Evolutionary conservation across 2,888 invertebrate genomes (phyloP).

Genomic region (Pycnomerus fuliginosus): DNA sequence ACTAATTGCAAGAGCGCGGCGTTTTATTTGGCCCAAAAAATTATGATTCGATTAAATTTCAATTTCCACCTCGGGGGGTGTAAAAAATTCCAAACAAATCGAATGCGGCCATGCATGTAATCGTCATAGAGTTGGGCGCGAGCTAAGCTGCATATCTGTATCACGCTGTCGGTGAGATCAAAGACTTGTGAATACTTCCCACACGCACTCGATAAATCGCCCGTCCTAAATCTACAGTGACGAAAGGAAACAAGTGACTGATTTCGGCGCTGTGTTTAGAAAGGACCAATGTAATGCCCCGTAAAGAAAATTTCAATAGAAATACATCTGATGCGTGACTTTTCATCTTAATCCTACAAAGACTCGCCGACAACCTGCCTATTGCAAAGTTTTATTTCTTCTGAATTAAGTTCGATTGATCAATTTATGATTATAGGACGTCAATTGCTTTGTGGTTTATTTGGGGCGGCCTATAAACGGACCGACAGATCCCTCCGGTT

Average conservation of each 20-base stretch:
- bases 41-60: too few species aligned
- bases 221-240: slow-evolving; percentile 40
- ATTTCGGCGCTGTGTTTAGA: slow-evolving; percentile 32
- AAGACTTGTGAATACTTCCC: slow-evolving; percentile 39
- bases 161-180: slow-evolving; percentile 42
- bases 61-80: too few species aligned
- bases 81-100: too few species aligned
- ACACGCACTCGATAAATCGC: slow-evolving; percentile 41
- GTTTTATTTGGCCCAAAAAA: too few species aligned
- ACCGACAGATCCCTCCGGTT: background rate
- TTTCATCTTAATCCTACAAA: slow-evolving; percentile 45
- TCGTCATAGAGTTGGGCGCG: slow-evolving; percentile 26
- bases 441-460: slow-evolving; percentile 41
- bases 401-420: slow-evolving; percentile 40
- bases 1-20: slow-evolving; percentile 47
- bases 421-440: slow-evolving; percentile 44
- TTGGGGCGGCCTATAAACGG: slow-evolving; percentile 22
- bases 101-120: too few species aligned
- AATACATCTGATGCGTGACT: slow-evolving; percentile 45
- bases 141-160: slow-evolving; percentile 21
- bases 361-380: slow-evolving; percentile 37
- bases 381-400: slow-evolving; percentile 43
- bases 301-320: slow-evolving; percentile 34
- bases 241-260: slow-evolving; percentile 36
- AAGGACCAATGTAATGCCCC: slow-evolving; percentile 31